Evolutionary conservation across 2,113 vertebrate genomes (phyloP), one percentile per base, ranked within the genome.

Genomic region (Salvelinus fontinalis): DNA sequence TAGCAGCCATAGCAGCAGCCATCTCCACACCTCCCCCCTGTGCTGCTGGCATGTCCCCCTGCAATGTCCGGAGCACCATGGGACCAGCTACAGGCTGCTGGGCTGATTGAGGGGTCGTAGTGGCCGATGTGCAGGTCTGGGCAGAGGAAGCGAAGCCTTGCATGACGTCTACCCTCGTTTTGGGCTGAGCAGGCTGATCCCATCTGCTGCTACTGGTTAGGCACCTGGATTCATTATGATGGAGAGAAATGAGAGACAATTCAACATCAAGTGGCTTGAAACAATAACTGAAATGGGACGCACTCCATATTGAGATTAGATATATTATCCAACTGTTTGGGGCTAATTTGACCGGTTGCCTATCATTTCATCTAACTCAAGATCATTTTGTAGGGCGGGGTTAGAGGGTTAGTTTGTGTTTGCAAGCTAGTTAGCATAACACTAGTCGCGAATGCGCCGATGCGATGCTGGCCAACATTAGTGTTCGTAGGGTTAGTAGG

Each of bases 1-100:
- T 98, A 5, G 97, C 97, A 5, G 97, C 97, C 91, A 97, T 97
- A 0, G 97, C 97, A 0, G 96, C 95, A 0, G 97, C 97, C 31
- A 96, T 95, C 79, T 97, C 96, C 67, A 98, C 92, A 3, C 97
- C 92, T 4, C 97, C 97, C 89, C 92, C 92, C 66, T 85, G 89
- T 18, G 88, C 79, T 0, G 78, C 70, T 29, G 89, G 71, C n/a
- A 71, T 70, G 1, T 84, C 86, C 3, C 48, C 51, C 51, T 18
- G 51, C 51, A 18, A 5, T 14, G 51, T 5, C 12, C 18, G 81
- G 2, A 60, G 11, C 13, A 34, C 31, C 8, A 27, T 1, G 2
- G 64, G 2, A 2, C 24, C 31, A 13, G 60, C 2, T 71, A 57
- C 75, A 0, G n/a, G 65, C 51, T 76, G 60, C 74, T 0, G 24